These are phyloP conservation scores for Sceliomorpha sp. DNA, from an alignment of 2,888 invertebrate genomes.

Conservation along the genomic window DNA sequence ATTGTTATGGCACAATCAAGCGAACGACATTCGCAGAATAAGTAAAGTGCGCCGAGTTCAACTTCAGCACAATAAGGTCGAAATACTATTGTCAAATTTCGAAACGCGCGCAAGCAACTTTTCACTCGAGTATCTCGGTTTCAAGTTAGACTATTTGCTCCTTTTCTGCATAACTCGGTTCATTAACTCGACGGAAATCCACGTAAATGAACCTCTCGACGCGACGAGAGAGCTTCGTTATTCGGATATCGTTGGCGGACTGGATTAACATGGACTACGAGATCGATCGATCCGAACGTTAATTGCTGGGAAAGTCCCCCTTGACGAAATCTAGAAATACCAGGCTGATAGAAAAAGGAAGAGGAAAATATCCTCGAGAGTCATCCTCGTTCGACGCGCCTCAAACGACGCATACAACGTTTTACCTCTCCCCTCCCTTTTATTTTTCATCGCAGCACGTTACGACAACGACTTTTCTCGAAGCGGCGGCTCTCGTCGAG, in stretches of 20 bases:
- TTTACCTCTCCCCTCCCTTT: no score
- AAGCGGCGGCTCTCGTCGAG: no score
- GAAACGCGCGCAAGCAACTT: constrained; percentile 49
- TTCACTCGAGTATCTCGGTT: constrained; percentile 41
- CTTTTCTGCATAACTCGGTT: constrained; percentile 47
- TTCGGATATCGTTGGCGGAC: constrained; percentile 47
- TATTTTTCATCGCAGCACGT: no score
- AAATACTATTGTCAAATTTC: constrained; percentile 48
- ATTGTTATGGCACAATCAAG: no score
- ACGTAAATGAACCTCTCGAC: constrained; percentile 51
- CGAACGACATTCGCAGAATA: constrained; percentile 6
- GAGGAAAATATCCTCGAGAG: constrained; percentile 32
- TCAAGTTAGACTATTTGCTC: constrained; percentile 50
- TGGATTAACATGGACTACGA: constrained; percentile 47
- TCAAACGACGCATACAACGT: no score
- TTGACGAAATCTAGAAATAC: constrained; percentile 3
- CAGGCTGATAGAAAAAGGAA: no score
- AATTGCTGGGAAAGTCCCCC: constrained; percentile 32
- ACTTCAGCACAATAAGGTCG: constrained; percentile 25
- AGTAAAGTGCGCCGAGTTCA: constrained; percentile 23
- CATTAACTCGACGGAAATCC: constrained; percentile 52
- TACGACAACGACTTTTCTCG: no score
- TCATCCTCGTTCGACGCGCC: constrained; percentile 4
- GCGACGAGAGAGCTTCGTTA: constrained; percentile 51
- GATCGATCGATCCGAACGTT: constrained; percentile 46